Percentiles rank a stretch among this genome's conserved stretches.
phyloP scores from a whole-genome alignment of 1,140 invertebrate genomes.

The Drusus annulatus region DNA sequence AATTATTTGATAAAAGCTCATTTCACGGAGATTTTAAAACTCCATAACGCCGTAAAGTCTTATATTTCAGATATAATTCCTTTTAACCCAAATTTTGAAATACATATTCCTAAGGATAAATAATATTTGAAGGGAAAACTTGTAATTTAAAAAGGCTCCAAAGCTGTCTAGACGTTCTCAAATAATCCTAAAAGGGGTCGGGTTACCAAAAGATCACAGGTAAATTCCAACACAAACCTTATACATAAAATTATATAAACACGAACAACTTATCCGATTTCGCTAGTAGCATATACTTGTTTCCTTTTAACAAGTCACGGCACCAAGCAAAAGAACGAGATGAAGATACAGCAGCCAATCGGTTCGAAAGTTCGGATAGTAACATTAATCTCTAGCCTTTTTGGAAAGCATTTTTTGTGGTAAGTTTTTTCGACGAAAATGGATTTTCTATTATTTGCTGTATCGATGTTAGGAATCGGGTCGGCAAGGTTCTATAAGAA shows the following conservation, averaged over 20 bases:
- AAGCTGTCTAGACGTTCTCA: slow-evolving; percentile 35
- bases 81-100: not conserved
- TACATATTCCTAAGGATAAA: not conserved
- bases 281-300: slow-evolving; percentile 10
- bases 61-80: too few species aligned
- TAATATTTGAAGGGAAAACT: slow-evolving; percentile 11
- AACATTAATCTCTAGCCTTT: not conserved
- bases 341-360: not conserved
- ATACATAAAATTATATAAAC: not conserved
- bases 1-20: too few species aligned
- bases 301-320: not conserved
- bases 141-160: slow-evolving; percentile 32
- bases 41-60: too few species aligned
- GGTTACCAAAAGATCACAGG: slow-evolving; percentile 39
- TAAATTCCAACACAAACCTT: slow-evolving; percentile 30
- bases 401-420: not conserved
- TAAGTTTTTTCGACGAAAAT: slow-evolving; percentile 1
- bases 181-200: slow-evolving; percentile 40
- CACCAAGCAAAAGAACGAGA: not conserved
- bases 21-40: too few species aligned
- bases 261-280: slow-evolving; percentile 27
- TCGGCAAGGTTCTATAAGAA: not conserved
- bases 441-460: not conserved
- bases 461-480: not conserved
- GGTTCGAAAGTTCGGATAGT: not conserved